A percentile compares a stretch with the other conserved stretches of the same genome.
These are phyloP conservation scores for Aelia acuminata DNA, from an alignment of 2,888 invertebrate species.

Conservation along the genomic window DNA sequence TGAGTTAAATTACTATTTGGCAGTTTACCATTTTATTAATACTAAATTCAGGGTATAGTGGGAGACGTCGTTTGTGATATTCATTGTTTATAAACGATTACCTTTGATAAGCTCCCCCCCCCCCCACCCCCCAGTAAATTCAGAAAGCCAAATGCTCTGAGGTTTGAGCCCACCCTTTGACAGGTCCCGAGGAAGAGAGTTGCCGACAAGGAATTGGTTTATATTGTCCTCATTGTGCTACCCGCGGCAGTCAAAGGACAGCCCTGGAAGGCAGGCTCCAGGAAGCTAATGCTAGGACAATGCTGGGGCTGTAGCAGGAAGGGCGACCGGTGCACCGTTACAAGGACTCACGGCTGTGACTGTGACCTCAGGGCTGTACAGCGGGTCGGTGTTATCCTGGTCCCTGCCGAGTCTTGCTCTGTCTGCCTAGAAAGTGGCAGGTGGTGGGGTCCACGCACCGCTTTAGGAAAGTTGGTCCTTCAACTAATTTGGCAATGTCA, in stretches of 20 bases:
- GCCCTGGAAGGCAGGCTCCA: not conserved
- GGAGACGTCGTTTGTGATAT: no score
- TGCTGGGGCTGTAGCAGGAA: not conserved
- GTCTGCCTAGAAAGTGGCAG: not conserved
- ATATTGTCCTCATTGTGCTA: not conserved
- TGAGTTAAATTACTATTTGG: no score
- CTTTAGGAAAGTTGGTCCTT: not conserved
- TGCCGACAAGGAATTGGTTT: not conserved
- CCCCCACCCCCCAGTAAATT: no score
- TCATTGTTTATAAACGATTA: no score
- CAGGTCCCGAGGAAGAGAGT: not conserved
- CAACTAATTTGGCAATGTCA: not conserved
- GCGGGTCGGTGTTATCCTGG: not conserved
- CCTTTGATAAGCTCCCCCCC: no score
- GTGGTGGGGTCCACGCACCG: not conserved
- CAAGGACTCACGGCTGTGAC: not conserved
- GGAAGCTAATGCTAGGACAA: not conserved
- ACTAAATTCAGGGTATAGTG: no score
- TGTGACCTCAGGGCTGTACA: not conserved
- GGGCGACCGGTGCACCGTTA: slow-evolving; percentile 37
- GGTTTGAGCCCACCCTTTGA: no score
- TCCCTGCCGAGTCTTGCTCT: not conserved
- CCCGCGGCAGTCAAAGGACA: not conserved
- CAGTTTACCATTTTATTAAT: no score
- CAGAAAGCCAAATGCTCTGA: no score